Conservation (phyloP, 2,888 invertebrate species). For the Acanthacorydalis orientalis region DNA sequence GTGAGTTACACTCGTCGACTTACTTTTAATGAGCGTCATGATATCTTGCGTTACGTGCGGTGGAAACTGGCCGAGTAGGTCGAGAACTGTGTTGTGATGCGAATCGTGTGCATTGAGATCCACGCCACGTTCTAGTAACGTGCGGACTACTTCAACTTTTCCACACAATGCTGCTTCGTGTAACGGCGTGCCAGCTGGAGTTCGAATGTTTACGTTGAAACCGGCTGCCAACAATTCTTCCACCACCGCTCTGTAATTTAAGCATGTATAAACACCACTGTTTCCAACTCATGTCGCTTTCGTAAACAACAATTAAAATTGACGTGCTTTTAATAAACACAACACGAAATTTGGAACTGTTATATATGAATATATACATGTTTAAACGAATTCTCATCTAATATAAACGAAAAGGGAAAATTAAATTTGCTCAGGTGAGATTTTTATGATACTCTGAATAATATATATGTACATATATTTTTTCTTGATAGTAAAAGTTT, state of each 20-base stretch:
- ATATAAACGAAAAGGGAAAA: too few relatives aligned
- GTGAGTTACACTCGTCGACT: conserved; percentile 18
- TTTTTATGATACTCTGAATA: too few relatives aligned
- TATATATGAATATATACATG: too few relatives aligned
- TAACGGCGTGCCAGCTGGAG: conserved; percentile 74
- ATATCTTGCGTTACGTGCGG: conserved; percentile 77
- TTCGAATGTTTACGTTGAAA: conserved; percentile 73
- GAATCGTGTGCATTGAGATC: conserved; percentile 66
- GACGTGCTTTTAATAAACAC: too few relatives aligned
- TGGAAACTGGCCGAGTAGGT: conserved; percentile 75
- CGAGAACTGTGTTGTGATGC: conserved; percentile 68
- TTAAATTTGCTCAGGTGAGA: too few relatives aligned
- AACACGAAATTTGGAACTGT: too few relatives aligned
- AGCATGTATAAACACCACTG: too few relatives aligned
- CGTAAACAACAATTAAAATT: too few relatives aligned
- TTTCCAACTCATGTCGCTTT: too few relatives aligned
- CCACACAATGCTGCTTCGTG: conserved; percentile 90
- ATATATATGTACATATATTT: too few relatives aligned
- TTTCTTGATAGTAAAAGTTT: too few relatives aligned
- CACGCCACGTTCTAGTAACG: conserved; percentile 65
- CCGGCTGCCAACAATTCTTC: conserved; percentile 68
- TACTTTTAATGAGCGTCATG: conserved; percentile 68
- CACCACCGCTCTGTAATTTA: conserved; percentile 52
- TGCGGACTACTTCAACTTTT: conserved; percentile 71
- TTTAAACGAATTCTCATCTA: too few relatives aligned